A percentile compares a stretch with the other conserved stretches of the same genome.
phyloP scores from a whole-genome alignment of 1,140 invertebrate species.

The Trachelipus rathkii region DNA sequence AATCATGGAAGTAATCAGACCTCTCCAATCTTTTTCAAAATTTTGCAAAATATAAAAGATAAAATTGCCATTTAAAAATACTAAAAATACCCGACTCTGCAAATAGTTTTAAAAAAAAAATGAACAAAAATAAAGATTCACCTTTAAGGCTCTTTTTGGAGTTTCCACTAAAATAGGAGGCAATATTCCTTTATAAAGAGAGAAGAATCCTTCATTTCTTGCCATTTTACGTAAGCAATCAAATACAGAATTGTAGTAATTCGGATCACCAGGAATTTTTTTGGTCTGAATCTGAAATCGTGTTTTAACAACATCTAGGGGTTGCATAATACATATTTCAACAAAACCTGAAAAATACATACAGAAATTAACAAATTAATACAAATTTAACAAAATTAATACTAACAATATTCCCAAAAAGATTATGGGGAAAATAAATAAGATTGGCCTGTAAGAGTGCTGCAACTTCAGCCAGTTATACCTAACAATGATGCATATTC shows the following conservation, averaged over 20 bases:
- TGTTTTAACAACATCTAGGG: conserved; percentile 87
- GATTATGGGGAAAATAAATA: background rate
- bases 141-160: conserved; percentile 86
- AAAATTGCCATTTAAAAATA: background rate
- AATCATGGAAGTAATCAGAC: too few species aligned
- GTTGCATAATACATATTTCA: conserved; percentile 94
- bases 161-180: conserved; percentile 91
- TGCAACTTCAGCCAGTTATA: too few species aligned
- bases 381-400: background rate
- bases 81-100: too few species aligned
- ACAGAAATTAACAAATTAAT: background rate
- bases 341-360: conserved; percentile 63
- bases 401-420: background rate
- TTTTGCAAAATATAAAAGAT: too few species aligned
- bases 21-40: too few species aligned
- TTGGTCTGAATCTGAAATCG: conserved; percentile 72
- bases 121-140: conserved; percentile 43
- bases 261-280: conserved; percentile 37
- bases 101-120: background rate
- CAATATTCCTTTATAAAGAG: conserved; percentile 87
- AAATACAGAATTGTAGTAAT: conserved; percentile 70
- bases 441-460: too few species aligned
- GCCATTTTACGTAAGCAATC: conserved; percentile 89
- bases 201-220: conserved; percentile 67
- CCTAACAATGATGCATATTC: too few species aligned